phyloP scores from a whole-genome alignment of 2,797 vertebrate species.

The Eremophila alpestris region DNA sequence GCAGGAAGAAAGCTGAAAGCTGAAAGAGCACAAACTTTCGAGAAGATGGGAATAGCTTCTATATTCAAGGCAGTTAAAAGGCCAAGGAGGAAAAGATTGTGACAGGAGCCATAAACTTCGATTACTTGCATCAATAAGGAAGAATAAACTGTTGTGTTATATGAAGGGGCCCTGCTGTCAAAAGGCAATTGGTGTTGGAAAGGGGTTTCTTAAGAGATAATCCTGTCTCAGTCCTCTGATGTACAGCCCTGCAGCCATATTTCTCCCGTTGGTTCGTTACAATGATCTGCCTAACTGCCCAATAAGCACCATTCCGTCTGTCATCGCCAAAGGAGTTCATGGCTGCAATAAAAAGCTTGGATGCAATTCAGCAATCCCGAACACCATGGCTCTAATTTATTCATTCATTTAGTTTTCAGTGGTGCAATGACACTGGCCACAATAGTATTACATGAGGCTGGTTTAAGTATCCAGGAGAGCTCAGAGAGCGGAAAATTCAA shows the following conservation, averaged over 20 bases:
- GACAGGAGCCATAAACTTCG: slow-evolving; percentile 54
- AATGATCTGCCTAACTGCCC: slow-evolving; percentile 15
- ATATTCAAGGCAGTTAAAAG: slow-evolving; percentile 35
- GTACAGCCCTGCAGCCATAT: neutral
- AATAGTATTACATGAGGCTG: slow-evolving; percentile 64
- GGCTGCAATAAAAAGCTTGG: slow-evolving; percentile 49
- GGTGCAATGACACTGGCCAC: slow-evolving; percentile 55
- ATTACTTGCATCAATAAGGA: slow-evolving; percentile 54
- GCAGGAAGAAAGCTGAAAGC: slow-evolving; percentile 1
- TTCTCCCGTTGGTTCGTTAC: neutral
- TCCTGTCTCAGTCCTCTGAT: slow-evolving; percentile 12
- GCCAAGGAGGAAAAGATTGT: slow-evolving; percentile 33
- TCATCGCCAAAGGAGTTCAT: slow-evolving; percentile 16
- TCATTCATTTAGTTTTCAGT: slow-evolving; percentile 71
- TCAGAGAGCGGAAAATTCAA: slow-evolving; percentile 70
- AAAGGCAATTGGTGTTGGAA: slow-evolving; percentile 48
- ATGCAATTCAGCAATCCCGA: slow-evolving; percentile 62
- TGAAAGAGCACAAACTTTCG: neutral
- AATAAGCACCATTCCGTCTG: slow-evolving; percentile 27
- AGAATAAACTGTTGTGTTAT: slow-evolving; percentile 58
- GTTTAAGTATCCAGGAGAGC: slow-evolving; percentile 63
- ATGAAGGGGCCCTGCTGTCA: slow-evolving; percentile 28
- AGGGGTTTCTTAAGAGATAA: slow-evolving; percentile 47
- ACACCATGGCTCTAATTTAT: slow-evolving; percentile 63
- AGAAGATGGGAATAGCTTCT: neutral